Evolutionary conservation across 2,888 invertebrate genomes (phyloP), one percentile per base, ranked within the genome.

Genomic region (Dendrolimus houi): DNA sequence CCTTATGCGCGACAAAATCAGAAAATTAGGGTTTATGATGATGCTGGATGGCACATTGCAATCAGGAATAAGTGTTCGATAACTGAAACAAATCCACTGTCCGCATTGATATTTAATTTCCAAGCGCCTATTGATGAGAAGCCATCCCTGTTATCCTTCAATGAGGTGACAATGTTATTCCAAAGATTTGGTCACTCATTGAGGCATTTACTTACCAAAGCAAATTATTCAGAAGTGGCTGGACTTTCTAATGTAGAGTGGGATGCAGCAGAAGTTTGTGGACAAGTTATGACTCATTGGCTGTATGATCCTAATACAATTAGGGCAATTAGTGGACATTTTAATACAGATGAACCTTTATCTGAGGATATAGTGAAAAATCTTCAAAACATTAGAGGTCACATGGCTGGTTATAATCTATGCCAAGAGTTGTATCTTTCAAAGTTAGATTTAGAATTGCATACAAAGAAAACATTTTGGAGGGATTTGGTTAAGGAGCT

Each of bases 191-290:
- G 99, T 0, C 94, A 96, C 65, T 93, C 95, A 0, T 86, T 99
- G 54, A 97, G 98, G 67, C 96, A 97, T 83, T 83, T 98, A 63
- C 86, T 99, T 47, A 96, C 97, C 0, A 94, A 93, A 72, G 94
- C 95, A 0, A 94, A 95, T 13, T 97, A 96, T 80, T 93, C 95
- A 1, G 97, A 98, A 78, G 93, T 97, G 0, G 94, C 97, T 2
- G 98, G 98, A 0, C 85, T 96, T 29, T 94, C 95, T 0, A 96
- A 96, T 77, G 93, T 98, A 0, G 99, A 99, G 87, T 98, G 97
- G 97, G 99, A 99, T 82, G 96, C 97, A 0, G 94, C 96, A 0
- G 95, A 96, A 74, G 93, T 97, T 0, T 94, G 95, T 61, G 95
- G 96, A 0, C 92, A 96, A 68, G 96, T 99, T 57, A 93, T 99